These are phyloP conservation scores for Ceratina calcarata DNA, from an alignment of 1,140 invertebrate genomes.

Conservation along the genomic window DNA sequence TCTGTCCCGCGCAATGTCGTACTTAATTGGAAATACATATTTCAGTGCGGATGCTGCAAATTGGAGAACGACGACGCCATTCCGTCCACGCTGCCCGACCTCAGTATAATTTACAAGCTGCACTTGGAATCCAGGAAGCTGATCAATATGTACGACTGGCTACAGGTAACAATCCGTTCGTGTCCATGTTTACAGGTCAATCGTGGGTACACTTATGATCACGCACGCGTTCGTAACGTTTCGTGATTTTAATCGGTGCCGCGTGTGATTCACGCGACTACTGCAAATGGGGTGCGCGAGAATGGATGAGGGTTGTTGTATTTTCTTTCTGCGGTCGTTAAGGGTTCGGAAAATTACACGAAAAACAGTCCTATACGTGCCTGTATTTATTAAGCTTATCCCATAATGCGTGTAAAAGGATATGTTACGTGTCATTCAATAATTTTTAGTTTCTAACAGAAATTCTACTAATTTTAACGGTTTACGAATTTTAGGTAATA, in stretches of 20 bases:
- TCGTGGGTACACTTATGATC: conserved; percentile 60
- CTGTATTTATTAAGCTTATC: too few species aligned
- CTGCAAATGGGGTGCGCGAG: conserved; percentile 22
- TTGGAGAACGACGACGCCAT: conserved; percentile 83
- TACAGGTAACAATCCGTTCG: conserved; percentile 82
- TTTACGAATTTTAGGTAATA: too few species aligned
- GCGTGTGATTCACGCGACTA: conserved; percentile 59
- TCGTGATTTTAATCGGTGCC: conserved; percentile 64
- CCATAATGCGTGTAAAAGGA: too few species aligned
- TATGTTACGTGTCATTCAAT: background rate
- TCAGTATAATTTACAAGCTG: conserved; percentile 93
- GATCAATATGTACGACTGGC: conserved; percentile 96
- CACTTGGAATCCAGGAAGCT: conserved; percentile 93
- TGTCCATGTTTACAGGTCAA: conserved; percentile 66
- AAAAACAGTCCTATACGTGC: too few species aligned
- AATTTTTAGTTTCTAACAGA: background rate
- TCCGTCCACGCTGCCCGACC: conserved; percentile 87
- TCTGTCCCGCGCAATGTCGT: background rate
- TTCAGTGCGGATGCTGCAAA: conserved; percentile 89
- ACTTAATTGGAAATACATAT: conserved; percentile 67
- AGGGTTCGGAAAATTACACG: too few species aligned
- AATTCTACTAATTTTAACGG: background rate
- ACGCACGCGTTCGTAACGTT: conserved; percentile 43
- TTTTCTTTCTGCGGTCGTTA: conserved; percentile 8
- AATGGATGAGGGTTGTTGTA: background rate